Conservation (phyloP, 2,113 vertebrate species). For the Malurus cyaneus region DNA sequence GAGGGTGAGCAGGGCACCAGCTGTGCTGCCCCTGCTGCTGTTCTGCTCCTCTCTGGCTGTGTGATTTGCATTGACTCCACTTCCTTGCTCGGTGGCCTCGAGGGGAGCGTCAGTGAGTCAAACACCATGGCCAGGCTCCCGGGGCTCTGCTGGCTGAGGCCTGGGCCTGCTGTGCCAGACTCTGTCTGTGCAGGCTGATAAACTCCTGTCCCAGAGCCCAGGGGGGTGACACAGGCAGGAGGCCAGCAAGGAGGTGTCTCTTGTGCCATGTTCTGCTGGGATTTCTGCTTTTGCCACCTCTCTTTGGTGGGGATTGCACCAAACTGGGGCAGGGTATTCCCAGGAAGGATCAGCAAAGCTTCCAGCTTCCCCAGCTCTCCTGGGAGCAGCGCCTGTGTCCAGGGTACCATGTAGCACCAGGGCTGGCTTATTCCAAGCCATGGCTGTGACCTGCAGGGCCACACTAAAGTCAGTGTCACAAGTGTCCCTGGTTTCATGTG, state of each 20-base stretch:
- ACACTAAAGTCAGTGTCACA: background rate
- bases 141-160: background rate
- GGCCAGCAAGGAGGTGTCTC: background rate
- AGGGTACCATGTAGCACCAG: background rate
- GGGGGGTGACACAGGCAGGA: background rate
- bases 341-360: background rate
- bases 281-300: background rate
- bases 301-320: background rate
- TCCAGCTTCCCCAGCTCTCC: background rate
- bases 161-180: background rate
- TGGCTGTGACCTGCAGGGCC: background rate
- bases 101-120: background rate
- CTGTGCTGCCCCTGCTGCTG: background rate
- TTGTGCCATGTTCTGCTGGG: fast-evolving
- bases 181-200: background rate
- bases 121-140: fast-evolving
- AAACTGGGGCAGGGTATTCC: background rate
- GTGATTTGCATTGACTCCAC: constrained; percentile 1
- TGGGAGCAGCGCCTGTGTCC: background rate
- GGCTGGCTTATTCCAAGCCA: background rate
- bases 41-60: background rate
- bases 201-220: background rate
- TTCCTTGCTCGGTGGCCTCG: fast-evolving
- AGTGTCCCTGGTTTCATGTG: background rate
- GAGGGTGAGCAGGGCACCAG: background rate